Base-by-base conservation (phyloP, 2,797 vertebrate species). In the Borostomias antarcticus region DNA sequence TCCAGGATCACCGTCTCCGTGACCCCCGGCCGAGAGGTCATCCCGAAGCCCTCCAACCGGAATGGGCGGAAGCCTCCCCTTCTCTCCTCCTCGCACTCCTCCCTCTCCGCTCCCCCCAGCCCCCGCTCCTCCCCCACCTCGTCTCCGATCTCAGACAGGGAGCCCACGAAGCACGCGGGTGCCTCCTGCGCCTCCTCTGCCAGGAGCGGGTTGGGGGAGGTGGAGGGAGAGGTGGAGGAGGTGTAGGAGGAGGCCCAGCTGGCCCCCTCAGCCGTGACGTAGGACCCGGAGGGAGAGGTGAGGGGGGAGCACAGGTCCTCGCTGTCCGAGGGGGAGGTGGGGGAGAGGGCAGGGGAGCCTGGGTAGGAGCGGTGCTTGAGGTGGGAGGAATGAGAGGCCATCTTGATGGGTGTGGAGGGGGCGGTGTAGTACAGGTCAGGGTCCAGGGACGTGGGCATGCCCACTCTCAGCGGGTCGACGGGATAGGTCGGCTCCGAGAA, bases 261-360 rank as follows among this genome's bases (percentile, higher is more conserved):
- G 40, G 95, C 94, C 7, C 96, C 95, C 58, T 98, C 96, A 0
- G 97, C 97, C 0, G 97, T 99, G 67, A 96, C 90, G 50, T 98
- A 98, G 59, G 97, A 98, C 1, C 96, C 96, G 0, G 97, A 97
- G 7, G 96, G 96, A 0, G 96, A 98, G 1, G 96, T 94, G 0
- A 97, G 95, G 0, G 95, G 94, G 0, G 97, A 98, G 72, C 92
- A 93, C 35, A 94, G 69, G 54, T 94, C 93, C 25, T 91, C 89
- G 0, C 93, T 95, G 72, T 92, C 92, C 0, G 92, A 92, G 61
- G 91, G 90, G 60, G 89, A 87, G 32, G 85, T 87, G 21, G 89
- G 90, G 4, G 91, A 89, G 17, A 89, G 87, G 3, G 82, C 85
- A 21, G 89, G 91, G 58, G 89, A 91, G 66, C 89, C 92, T 25